Evolutionary conservation across 2,113 vertebrate species (phyloP), one percentile per base, ranked within the genome.

Genomic region (Clarias macrocephalus): DNA sequence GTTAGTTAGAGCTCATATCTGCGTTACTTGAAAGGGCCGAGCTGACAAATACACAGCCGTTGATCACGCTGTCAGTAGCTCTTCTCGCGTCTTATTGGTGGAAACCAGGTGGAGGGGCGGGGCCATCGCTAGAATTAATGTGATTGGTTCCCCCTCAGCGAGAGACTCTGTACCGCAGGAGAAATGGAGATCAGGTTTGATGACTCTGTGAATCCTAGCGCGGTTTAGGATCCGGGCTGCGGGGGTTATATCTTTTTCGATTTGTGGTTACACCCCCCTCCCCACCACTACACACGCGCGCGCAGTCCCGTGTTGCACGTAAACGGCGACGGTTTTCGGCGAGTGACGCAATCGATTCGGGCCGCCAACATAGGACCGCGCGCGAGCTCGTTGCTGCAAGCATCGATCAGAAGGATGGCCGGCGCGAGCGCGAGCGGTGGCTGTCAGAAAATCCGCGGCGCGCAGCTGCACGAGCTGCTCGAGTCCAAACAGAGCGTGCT

Each of bases 381-480:
- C 52, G 83, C 84, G 75, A 87, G 83, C 86, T 86, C 73, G 76
- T 76, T 80, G 28, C 60, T 19, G 48, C 54, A 80, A 75, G 86
- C 37, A 60, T 82, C 88, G 86, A 86, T 89, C 90, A 93, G 94
- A 94, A 63, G 57, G 91, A 95, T 95, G 95, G 93, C 93, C 80
- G 91, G 89, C 86, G 85, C 80, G 18, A 72, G 76, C 66, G 82
- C 85, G 21, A 88, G 63, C 66, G 82, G 89, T 9, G 89, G 90
- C 62, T 96, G 96, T 87, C 91, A 93, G 91, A 94, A 90, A 81
- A 91, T 96, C 82, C 89, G 92, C 66, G 95, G 95, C 52, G 86
- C 93, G 70, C 90, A 91, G 88, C 87, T 96, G 90, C 93, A 93
- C 63, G 95, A 96, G n/a, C 93, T 96, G 83, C 91, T 96, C 83